Evolutionary conservation across 1,140 invertebrate genomes (phyloP).

Genomic region (Aphelinus certus): DNA sequence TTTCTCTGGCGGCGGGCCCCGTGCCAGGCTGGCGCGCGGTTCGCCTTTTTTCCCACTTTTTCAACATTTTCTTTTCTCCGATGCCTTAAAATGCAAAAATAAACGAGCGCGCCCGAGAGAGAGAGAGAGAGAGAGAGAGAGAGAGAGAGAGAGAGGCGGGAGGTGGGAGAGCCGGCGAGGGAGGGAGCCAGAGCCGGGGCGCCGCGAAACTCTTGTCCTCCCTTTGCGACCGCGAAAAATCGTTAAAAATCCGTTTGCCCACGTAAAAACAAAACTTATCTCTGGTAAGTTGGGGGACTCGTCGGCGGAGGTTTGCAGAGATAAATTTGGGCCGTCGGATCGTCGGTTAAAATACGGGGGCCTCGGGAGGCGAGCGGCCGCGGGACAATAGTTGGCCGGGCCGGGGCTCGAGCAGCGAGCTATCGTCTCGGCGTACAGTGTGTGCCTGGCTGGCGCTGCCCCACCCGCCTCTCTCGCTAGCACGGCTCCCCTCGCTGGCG

Average conservation of each 20-base stretch:
- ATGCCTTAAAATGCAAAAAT: constrained; percentile 65
- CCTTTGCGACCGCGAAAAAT: constrained; percentile 43
- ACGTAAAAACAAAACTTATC: constrained; percentile 54
- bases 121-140: constrained; percentile 12
- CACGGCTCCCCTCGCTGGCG: constrained; percentile 30
- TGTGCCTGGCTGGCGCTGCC: constrained; percentile 39
- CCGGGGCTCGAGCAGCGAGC: constrained; percentile 47
- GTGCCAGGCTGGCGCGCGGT: constrained; percentile 47
- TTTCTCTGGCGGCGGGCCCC: constrained; percentile 48
- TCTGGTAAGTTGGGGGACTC: constrained; percentile 42
- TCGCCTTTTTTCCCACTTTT: constrained; percentile 53
- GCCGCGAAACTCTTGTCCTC: constrained; percentile 52
- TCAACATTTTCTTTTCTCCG: constrained; percentile 64
- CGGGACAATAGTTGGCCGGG: constrained; percentile 53
- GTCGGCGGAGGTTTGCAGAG: constrained; percentile 45
- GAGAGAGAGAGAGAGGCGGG: neutral
- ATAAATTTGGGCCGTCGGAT: constrained; percentile 43
- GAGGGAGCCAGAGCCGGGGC: constrained; percentile 39
- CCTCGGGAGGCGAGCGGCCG: constrained; percentile 13
- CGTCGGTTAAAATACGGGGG: constrained; percentile 44
- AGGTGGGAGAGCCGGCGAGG: too few relatives aligned
- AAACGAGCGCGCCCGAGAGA: constrained; percentile 49
- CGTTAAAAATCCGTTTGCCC: constrained; percentile 38
- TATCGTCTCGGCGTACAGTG: constrained; percentile 60
- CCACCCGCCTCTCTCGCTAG: constrained; percentile 27